Percentiles rank a stretch among this genome's conserved stretches.
Conservation (phyloP, 2,888 invertebrate species). For the Therioaphis trifolii region DNA sequence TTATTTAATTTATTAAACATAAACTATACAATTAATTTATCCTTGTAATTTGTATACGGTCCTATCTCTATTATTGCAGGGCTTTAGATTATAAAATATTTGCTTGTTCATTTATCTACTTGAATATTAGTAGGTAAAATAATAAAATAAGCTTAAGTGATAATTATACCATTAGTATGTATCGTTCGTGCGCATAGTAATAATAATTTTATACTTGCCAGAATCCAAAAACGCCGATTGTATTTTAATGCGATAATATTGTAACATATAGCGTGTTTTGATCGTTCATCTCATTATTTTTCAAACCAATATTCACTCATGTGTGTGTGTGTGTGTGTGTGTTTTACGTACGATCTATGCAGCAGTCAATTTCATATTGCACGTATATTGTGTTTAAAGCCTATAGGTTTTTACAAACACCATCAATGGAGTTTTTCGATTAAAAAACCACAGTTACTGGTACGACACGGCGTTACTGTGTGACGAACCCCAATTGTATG, state of each 20-base stretch:
- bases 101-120: background rate
- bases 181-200: background rate
- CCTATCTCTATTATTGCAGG: no score
- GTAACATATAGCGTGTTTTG: background rate
- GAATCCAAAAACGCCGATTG: constrained; percentile 9
- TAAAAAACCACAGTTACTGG: background rate
- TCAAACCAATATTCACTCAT: no score
- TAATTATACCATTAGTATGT: constrained; percentile 44
- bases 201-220: background rate
- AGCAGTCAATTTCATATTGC: no score
- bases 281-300: constrained; percentile 14
- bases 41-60: no score
- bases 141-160: background rate
- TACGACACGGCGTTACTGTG: no score
- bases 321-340: background rate
- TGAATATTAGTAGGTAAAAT: background rate
- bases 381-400: background rate
- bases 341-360: no score
- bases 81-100: background rate
- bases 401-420: background rate
- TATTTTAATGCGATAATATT: constrained; percentile 47
- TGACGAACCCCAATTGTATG: no score
- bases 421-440: background rate
- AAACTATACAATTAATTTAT: no score
- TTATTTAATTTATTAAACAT: no score